phyloP scores from a whole-genome alignment of 2,888 invertebrate genomes.

The Sinopyrophorus schimmeli region DNA sequence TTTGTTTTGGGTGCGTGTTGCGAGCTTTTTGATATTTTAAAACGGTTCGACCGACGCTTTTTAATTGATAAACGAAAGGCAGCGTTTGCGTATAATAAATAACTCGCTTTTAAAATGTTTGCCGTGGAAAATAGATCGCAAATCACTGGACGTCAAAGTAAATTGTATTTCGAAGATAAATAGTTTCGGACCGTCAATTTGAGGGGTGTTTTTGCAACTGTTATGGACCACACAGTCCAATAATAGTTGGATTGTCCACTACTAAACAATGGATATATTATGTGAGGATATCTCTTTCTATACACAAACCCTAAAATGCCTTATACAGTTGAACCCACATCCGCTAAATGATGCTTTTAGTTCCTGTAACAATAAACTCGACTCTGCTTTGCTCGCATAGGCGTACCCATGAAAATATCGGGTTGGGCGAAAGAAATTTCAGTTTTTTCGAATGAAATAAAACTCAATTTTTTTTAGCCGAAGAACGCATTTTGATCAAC shows the following conservation, averaged over 20 bases:
- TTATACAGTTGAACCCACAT: constrained; percentile 25
- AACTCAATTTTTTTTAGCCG: too few species aligned
- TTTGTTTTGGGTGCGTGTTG: too few species aligned
- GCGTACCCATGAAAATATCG: too few species aligned
- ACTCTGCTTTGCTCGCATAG: constrained; percentile 12
- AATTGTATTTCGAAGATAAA: constrained; percentile 26
- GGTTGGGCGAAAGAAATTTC: too few species aligned
- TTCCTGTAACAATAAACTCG: constrained; percentile 24
- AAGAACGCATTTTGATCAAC: too few species aligned
- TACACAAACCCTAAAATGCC: constrained; percentile 25
- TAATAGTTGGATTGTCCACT: constrained; percentile 29
- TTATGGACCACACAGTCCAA: constrained; percentile 29
- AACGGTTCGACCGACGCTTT: too few species aligned
- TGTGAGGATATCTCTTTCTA: constrained; percentile 15
- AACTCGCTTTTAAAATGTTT: too few species aligned
- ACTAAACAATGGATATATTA: constrained; percentile 28
- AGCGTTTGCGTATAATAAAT: too few species aligned
- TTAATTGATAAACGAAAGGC: too few species aligned
- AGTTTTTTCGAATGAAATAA: too few species aligned
- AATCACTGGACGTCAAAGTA: constrained; percentile 13
- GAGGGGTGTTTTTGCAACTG: constrained; percentile 32
- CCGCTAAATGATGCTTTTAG: constrained; percentile 31
- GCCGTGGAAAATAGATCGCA: constrained; percentile 5
- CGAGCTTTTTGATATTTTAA: too few species aligned
- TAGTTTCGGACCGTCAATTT: constrained; percentile 28